Evolutionary conservation across 1,140 invertebrate genomes (phyloP).

Genomic region (Trichonephila clavipes): DNA sequence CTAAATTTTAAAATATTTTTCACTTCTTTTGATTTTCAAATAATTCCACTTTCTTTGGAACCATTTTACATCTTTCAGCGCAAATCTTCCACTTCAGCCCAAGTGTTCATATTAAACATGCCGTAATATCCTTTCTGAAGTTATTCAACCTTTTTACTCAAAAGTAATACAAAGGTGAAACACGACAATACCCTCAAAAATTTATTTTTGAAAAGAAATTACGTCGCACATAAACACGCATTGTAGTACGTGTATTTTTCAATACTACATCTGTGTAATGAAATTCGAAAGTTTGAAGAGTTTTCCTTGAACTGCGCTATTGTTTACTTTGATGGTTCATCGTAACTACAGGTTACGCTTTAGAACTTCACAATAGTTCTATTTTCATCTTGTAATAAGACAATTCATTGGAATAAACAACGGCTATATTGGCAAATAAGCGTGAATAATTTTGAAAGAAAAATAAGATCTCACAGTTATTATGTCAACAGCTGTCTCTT

Average conservation of each 20-base stretch:
- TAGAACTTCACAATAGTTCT: neutral
- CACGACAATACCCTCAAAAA: too few relatives aligned
- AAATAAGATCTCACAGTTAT: constrained; percentile 31
- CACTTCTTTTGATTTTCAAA: too few relatives aligned
- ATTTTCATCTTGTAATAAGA: constrained; percentile 23
- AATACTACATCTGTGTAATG: neutral
- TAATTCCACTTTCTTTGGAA: too few relatives aligned
- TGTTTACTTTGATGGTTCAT: neutral
- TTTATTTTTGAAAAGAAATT: neutral
- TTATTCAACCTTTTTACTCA: too few relatives aligned
- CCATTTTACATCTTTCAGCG: too few relatives aligned
- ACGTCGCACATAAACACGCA: neutral
- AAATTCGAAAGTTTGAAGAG: neutral
- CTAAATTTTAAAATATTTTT: too few relatives aligned
- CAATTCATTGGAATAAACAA: constrained; percentile 43
- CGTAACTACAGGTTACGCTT: constrained; percentile 3
- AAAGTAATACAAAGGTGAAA: too few relatives aligned
- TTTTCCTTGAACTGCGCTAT: constrained; percentile 34
- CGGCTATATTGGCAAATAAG: constrained; percentile 43
- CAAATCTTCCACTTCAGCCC: too few relatives aligned
- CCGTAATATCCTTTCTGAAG: too few relatives aligned
- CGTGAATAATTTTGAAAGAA: constrained; percentile 7
- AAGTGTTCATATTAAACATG: too few relatives aligned
- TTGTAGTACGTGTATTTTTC: neutral
- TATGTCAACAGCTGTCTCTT: neutral